These are phyloP conservation scores for Melanocharis versteri DNA, from an alignment of 2,113 vertebrate genomes.

Conservation along the genomic window DNA sequence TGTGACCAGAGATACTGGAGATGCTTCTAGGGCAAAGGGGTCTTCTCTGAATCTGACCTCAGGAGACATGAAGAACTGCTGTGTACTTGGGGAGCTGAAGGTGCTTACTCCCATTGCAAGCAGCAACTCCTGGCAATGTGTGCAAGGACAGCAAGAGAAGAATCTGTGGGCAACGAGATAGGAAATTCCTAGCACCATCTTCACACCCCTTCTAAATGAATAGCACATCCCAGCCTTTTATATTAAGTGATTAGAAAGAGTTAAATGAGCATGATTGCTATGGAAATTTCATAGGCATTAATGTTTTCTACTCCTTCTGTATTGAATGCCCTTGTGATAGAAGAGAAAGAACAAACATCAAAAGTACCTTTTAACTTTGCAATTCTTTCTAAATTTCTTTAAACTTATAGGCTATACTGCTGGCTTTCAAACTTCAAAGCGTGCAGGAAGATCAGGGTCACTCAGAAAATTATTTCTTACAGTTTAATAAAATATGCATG, in stretches of 20 bases:
- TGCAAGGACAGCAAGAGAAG: background rate
- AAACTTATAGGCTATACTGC: slow-evolving; percentile 81
- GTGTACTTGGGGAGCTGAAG: background rate
- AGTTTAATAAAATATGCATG: slow-evolving; percentile 81
- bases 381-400: slow-evolving; percentile 83
- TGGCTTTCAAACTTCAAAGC: slow-evolving; percentile 81
- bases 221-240: background rate
- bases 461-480: slow-evolving; percentile 75
- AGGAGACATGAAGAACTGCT: background rate
- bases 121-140: background rate
- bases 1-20: background rate
- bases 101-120: background rate
- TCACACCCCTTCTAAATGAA: background rate
- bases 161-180: background rate
- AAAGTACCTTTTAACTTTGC: slow-evolving; percentile 82
- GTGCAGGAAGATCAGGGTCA: slow-evolving; percentile 74
- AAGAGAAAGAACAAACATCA: slow-evolving; percentile 82
- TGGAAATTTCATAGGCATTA: slow-evolving; percentile 71
- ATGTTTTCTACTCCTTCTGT: slow-evolving; percentile 69
- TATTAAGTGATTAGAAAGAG: slow-evolving; percentile 61
- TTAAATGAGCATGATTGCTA: slow-evolving; percentile 70
- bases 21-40: background rate
- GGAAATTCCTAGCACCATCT: background rate
- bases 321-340: slow-evolving; percentile 76
- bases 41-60: background rate